Base-by-base conservation (phyloP, 2,113 vertebrate genomes). In the Scophthalmus maximus region DNA sequence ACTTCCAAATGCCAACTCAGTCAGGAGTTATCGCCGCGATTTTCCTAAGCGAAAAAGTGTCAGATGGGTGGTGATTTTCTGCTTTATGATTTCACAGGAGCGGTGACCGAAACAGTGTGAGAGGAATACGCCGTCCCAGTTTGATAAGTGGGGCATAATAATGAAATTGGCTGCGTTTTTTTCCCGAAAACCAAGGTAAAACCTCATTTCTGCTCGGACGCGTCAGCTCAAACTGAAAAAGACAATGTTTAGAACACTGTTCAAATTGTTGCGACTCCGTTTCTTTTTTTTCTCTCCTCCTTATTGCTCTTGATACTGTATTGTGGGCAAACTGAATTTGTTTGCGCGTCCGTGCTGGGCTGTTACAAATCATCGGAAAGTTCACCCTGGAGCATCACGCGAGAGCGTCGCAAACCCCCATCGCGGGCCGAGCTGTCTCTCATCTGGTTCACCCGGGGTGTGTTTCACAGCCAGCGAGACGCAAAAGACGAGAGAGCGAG, bases 61-160 rank as follows among this genome's bases (percentile, higher is more conserved):
- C 87, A 89, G 76, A 87, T 83, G 89, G 88, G 84, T 82, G 76
- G 77, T 91, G 84, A 91, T 90, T 89, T 87, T 90, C 87, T 89
- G 83, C 83, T 85, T 80, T 76, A 88, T 78, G 87, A 79, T 83
- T 91, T 82, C 79, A 82, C 79, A 67, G 73, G 76, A 88, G 79
- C 76, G 83, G 78, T 79, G 83, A 84, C 82, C 70, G 65, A 65
- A n/a, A 49, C 30, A 62, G 68, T 78, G 74, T 23, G 70, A 65
- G 20, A 57, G 73, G 81, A 66, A 80, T 70, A 73, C 56, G 81
- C 72, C 82, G 88, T 72, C 85, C 86, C 70, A 88, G 73, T 86
- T 88, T 86, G 81, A 88, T 77, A 89, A 91, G 88, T 86, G 79
- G 88, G 86, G 57, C 84, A 84, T 81, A 63, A 73, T 86, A 82